Percentiles rank a stretch among this genome's conserved stretches.
phyloP scores from a whole-genome alignment of 2,888 invertebrate species.

The Tribolium freemani region DNA sequence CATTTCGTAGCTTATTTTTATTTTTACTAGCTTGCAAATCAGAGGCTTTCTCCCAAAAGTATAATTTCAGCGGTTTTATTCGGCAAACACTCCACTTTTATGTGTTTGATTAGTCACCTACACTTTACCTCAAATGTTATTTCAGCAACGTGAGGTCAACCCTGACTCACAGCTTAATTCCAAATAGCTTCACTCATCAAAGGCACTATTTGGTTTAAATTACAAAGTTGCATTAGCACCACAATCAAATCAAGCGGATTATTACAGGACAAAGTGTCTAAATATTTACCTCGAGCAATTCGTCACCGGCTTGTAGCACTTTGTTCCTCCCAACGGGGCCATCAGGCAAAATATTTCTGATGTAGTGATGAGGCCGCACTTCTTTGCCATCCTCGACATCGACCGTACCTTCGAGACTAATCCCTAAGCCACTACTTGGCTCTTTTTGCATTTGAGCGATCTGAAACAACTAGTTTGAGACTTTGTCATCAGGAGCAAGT shows the following conservation, averaged over 20 bases:
- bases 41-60: neutral
- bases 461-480: conserved; percentile 67
- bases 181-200: neutral
- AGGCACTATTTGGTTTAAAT: neutral
- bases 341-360: conserved; percentile 87
- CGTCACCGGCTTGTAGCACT: conserved; percentile 86
- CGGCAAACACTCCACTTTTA: too few relatives aligned
- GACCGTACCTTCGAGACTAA: conserved; percentile 93
- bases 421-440: conserved; percentile 87
- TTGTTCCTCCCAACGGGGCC: conserved; percentile 89
- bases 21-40: neutral
- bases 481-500: neutral
- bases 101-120: too few relatives aligned
- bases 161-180: neutral
- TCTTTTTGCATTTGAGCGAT: conserved; percentile 89
- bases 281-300: conserved; percentile 78
- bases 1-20: too few relatives aligned
- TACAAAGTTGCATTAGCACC: neutral
- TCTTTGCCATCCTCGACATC: conserved; percentile 91
- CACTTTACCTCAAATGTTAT: neutral
- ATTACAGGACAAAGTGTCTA: too few relatives aligned
- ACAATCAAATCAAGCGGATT: neutral
- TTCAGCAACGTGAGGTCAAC: neutral
- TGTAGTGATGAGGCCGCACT: conserved; percentile 93
- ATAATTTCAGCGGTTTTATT: too few relatives aligned